Evolutionary conservation across 2,797 vertebrate genomes (phyloP).

Genomic region (Anguilla marmorata): DNA sequence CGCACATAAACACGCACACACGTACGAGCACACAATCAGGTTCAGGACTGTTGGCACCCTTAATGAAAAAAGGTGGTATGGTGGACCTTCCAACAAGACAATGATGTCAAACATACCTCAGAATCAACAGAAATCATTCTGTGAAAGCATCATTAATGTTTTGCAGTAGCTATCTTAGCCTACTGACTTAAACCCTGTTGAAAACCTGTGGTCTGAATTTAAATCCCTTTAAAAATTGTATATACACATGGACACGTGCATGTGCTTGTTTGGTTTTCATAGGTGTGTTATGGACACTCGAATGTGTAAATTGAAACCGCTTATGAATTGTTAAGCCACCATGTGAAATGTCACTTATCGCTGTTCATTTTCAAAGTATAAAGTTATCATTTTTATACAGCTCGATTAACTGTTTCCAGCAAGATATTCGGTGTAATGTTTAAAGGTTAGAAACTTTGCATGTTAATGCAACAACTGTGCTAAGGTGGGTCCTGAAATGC

Average conservation of each 20-base stretch:
- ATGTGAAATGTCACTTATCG: conserved; percentile 35
- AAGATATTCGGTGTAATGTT: background rate
- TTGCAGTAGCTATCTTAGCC: background rate
- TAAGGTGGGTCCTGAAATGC: background rate
- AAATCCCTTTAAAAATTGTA: no score
- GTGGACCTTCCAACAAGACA: background rate
- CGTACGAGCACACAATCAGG: background rate
- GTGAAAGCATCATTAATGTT: background rate
- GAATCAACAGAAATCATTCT: background rate
- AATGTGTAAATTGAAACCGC: conserved; percentile 50
- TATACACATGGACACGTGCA: conserved; percentile 15
- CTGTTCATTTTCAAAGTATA: conserved; percentile 53
- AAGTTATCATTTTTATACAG: conserved; percentile 48
- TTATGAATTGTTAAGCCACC: conserved; percentile 30
- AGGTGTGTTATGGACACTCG: conserved; percentile 33
- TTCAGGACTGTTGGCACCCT: background rate
- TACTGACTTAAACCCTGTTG: background rate
- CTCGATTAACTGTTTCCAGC: background rate
- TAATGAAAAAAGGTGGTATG: background rate
- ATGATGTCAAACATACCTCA: background rate
- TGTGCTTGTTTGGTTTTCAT: conserved; percentile 50
- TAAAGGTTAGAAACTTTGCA: background rate
- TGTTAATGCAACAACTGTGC: background rate
- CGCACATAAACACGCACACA: background rate
- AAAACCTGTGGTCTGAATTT: no score